These are phyloP conservation scores for Hemistola chrysoprasaria DNA, from an alignment of 2,888 invertebrate species.

Conservation along the genomic window DNA sequence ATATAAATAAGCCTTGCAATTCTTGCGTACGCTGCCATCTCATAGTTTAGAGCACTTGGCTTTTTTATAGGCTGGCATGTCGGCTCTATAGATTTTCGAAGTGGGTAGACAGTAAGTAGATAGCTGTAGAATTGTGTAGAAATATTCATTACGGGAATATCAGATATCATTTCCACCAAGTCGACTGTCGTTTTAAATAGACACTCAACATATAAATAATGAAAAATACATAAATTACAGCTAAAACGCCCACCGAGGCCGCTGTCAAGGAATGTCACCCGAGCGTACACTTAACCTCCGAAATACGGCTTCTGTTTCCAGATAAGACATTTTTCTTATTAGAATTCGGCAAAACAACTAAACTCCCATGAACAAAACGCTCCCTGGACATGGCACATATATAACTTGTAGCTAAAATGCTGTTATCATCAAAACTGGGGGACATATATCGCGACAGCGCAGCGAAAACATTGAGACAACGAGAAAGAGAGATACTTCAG, in stretches of 20 bases:
- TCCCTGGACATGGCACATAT: conserved; percentile 35
- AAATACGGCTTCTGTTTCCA: conserved; percentile 16
- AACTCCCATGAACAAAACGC: conserved; percentile 33
- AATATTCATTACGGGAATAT: too few species aligned
- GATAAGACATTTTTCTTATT: conserved; percentile 30
- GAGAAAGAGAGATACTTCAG: conserved; percentile 30
- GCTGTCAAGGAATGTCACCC: conserved; percentile 7
- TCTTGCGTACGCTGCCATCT: too few species aligned
- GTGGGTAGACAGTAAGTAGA: too few species aligned
- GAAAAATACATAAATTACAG: conserved; percentile 1
- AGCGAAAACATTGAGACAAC: conserved; percentile 32
- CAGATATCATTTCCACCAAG: too few species aligned
- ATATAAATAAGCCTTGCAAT: too few species aligned
- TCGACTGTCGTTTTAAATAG: too few species aligned
- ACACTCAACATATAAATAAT: neutral
- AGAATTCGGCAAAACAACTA: conserved; percentile 27
- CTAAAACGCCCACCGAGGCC: conserved; percentile 8
- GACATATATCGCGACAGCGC: conserved; percentile 42
- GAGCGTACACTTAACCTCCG: conserved; percentile 13
- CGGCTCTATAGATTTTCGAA: too few species aligned
- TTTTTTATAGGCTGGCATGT: too few species aligned
- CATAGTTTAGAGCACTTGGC: too few species aligned
- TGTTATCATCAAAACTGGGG: conserved; percentile 35
- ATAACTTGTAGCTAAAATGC: conserved; percentile 33
- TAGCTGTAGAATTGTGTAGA: too few species aligned